Base-by-base conservation (phyloP, 2,888 invertebrate species). In the Hyppa rectilinea region DNA sequence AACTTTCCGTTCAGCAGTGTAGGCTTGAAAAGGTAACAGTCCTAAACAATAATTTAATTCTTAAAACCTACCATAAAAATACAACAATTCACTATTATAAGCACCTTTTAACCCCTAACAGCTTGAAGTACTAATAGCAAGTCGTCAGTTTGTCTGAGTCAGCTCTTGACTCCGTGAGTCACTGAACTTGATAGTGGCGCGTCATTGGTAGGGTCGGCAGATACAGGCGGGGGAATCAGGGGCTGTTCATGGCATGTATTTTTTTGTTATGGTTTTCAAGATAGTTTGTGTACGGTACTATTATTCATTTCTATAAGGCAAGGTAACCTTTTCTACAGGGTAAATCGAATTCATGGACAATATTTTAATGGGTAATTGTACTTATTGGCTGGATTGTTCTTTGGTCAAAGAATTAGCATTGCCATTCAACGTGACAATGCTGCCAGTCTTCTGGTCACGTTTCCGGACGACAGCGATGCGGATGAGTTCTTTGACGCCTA, bases 171-270 rank as follows among this genome's bases (percentile, higher is more conserved):
- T 78, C 64, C 49, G 34, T 83, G 85, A 84, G 86, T 84, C 85
- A 82, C 61, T 85, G 84, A 85, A 85, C 86, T 84, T 85, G 78
- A 81, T 77, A 64, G 12, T 63, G 62, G 23, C 56, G 29, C 73
- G 80, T 85, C 75, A 82, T 50, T 20, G 12, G 71, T 75, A 85
- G 52, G 52, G 85, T 73, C 61, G 34, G 72, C 71, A 76, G 26
- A 62, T 68, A 68, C 53, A 71, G 31, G 6, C 34, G 1, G 1
- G 55, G 60, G 59, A 60, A 63, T 43, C 49, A 43, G 7, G 38
- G 43, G 23, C 17, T 2, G n/a, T 20, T 31, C 29, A 14, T 20
- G 14, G 1, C 4, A 7, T 12, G 20, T 26, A 10, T 14, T 38
- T 23, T 40, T 40, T 47, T 2, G 14, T 23, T 38, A 10, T 7